Evolutionary conservation across 2,113 vertebrate genomes (phyloP).

Genomic region (Microtus oregoni): DNA sequence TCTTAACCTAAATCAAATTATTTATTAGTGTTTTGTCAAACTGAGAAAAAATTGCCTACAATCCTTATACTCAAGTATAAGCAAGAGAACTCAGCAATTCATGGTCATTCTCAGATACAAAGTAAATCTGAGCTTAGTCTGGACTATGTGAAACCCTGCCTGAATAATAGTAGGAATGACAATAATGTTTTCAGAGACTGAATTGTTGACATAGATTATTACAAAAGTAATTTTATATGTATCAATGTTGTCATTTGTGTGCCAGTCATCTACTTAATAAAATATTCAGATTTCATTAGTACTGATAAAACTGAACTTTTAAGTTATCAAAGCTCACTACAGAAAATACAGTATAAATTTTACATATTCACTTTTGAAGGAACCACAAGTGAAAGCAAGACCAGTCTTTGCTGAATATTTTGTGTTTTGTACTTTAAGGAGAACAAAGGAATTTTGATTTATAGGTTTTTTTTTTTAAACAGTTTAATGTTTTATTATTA

Average conservation of each 20-base stretch:
- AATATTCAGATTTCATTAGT: slow-evolving; percentile 54
- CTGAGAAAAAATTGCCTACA: slow-evolving; percentile 23
- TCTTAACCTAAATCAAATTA: not conserved
- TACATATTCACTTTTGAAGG: slow-evolving; percentile 7
- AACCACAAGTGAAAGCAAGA: slow-evolving; percentile 22
- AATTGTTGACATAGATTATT: slow-evolving; percentile 21
- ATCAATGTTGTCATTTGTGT: slow-evolving; percentile 24
- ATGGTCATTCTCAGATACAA: not conserved
- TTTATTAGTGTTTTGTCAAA: slow-evolving; percentile 52
- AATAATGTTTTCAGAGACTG: not conserved
- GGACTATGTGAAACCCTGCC: too few species aligned
- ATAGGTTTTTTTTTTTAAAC: not conserved
- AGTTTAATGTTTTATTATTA: too few species aligned
- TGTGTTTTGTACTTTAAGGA: slow-evolving; percentile 61
- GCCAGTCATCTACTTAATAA: slow-evolving; percentile 30
- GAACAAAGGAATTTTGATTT: slow-evolving; percentile 69
- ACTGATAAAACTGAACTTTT: slow-evolving; percentile 52
- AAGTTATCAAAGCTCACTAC: slow-evolving; percentile 37
- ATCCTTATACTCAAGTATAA: not conserved
- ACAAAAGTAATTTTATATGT: not conserved
- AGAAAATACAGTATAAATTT: slow-evolving; percentile 46
- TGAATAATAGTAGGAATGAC: not conserved
- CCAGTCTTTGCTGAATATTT: not conserved
- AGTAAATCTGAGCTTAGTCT: not conserved
- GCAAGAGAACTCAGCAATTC: not conserved